phyloP scores from a whole-genome alignment of 2,888 invertebrate species.

The Cactoblastis cactorum region DNA sequence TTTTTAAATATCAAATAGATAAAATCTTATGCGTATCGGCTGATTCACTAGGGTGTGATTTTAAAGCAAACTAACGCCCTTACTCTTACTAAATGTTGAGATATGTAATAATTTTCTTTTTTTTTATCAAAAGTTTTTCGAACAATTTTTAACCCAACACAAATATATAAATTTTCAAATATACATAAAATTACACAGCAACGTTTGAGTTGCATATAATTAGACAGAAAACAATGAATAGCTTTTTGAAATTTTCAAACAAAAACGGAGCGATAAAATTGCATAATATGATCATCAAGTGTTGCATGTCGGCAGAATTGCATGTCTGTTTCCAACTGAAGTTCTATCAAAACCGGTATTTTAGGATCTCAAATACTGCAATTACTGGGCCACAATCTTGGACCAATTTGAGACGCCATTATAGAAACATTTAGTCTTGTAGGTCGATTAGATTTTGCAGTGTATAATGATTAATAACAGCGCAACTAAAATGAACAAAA shows the following conservation, averaged over 20 bases:
- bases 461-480: too few species aligned
- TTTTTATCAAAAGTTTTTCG: too few species aligned
- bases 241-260: neutral
- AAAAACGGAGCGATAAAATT: conserved; percentile 7
- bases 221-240: neutral
- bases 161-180: too few species aligned
- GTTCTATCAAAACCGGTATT: conserved; percentile 11
- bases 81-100: too few species aligned
- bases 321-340: conserved; percentile 1
- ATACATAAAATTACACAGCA: neutral
- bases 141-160: too few species aligned
- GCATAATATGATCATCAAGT: conserved; percentile 8
- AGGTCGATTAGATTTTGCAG: neutral
- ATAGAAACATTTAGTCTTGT: conserved; percentile 27
- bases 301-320: conserved; percentile 10
- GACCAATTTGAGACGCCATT: conserved; percentile 54
- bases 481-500: too few species aligned
- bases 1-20: too few species aligned
- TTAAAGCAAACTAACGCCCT: too few species aligned
- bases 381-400: conserved; percentile 49
- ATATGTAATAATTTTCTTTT: too few species aligned
- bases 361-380: conserved; percentile 35
- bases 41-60: too few species aligned
- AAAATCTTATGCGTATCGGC: too few species aligned
- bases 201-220: neutral